Evolutionary conservation across 2,113 vertebrate genomes (phyloP).

Genomic region (Phocoena sinus): DNA sequence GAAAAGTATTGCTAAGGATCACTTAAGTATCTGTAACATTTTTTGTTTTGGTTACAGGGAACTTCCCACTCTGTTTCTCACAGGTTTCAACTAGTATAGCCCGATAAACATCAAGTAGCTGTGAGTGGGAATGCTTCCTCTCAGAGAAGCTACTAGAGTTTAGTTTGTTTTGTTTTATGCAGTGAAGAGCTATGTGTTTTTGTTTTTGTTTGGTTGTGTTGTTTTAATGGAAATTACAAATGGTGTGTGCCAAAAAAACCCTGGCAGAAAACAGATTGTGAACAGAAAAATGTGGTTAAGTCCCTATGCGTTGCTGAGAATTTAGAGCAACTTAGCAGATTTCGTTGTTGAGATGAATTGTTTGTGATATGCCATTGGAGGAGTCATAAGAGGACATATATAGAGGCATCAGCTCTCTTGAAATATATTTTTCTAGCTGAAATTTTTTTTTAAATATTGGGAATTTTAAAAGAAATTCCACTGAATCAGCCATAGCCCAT

Average conservation of each 20-base stretch:
- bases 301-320: neutral
- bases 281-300: slow-evolving; percentile 3
- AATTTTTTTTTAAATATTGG: neutral
- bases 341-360: slow-evolving; percentile 2
- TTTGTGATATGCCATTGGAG: neutral
- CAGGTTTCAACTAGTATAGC: slow-evolving; percentile 17
- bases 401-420: neutral
- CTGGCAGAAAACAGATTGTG: slow-evolving; percentile 26
- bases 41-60: slow-evolving; percentile 66
- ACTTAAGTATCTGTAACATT: neutral
- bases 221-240: slow-evolving; percentile 35
- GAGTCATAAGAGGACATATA: neutral
- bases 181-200: slow-evolving; percentile 3
- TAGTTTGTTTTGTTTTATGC: neutral
- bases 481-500: neutral
- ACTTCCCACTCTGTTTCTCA: slow-evolving; percentile 51
- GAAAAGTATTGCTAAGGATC: neutral
- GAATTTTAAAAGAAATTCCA: neutral
- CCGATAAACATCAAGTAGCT: slow-evolving; percentile 46
- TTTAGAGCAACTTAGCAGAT: slow-evolving; percentile 14
- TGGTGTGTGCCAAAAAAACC: slow-evolving; percentile 6
- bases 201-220: slow-evolving; percentile 44
- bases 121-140: slow-evolving; percentile 45
- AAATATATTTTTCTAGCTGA: slow-evolving; percentile 10
- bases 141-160: neutral